phyloP scores from a whole-genome alignment of 2,888 invertebrate genomes.

The Drosophila monieri region DNA sequence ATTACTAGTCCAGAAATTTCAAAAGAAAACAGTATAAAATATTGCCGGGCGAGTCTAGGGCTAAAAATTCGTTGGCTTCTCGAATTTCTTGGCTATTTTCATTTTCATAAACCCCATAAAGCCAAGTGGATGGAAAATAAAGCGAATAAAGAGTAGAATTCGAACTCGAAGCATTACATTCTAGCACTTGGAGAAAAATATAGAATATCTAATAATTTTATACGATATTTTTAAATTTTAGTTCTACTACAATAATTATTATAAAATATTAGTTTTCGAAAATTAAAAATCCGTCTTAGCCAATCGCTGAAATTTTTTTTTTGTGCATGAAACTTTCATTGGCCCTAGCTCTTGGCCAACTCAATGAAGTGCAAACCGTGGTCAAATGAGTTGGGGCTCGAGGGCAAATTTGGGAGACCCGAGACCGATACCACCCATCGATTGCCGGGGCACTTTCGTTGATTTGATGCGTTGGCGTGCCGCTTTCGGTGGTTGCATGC shows the following conservation, averaged over 20 bases:
- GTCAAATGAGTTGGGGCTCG: conserved; percentile 16
- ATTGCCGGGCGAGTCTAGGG: conserved; percentile 7
- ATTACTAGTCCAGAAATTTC: conserved; percentile 34
- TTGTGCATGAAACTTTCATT: conserved; percentile 39
- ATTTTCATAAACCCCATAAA: conserved; percentile 65
- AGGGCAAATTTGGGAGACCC: conserved; percentile 26
- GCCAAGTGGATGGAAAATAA: conserved; percentile 52
- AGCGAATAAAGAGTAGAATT: conserved; percentile 14
- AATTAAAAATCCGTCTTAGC: no score
- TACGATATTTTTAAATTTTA: not conserved
- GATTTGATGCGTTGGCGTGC: conserved; percentile 79
- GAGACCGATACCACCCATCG: conserved; percentile 25
- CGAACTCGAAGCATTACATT: not conserved
- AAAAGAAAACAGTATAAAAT: conserved; percentile 27
- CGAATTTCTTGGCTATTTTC: conserved; percentile 64
- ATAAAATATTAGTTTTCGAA: conserved; percentile 10
- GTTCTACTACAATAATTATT: not conserved
- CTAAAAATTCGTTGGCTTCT: conserved; percentile 42
- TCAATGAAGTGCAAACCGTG: conserved; percentile 74
- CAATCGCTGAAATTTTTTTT: no score
- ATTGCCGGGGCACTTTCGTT: conserved; percentile 66
- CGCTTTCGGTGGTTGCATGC: conserved; percentile 70
- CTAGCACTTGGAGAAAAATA: not conserved
- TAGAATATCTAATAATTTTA: not conserved
- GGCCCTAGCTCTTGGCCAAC: conserved; percentile 44